These are phyloP conservation scores for Ochlodes sylvanus DNA, from an alignment of 2,888 invertebrate species.

Conservation along the genomic window DNA sequence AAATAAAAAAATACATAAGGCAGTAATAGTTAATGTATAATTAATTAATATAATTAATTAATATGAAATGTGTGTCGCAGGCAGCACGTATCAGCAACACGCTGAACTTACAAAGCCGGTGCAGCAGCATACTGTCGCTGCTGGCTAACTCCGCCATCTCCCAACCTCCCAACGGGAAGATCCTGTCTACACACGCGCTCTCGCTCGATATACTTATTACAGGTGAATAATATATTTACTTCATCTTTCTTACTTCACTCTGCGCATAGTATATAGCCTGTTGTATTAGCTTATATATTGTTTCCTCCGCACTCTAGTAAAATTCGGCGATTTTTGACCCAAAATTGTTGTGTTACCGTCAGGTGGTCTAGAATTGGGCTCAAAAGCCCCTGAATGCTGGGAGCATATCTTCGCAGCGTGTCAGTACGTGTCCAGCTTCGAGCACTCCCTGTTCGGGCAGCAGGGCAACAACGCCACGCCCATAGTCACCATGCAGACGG, in stretches of 20 bases:
- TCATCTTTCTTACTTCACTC: too few species aligned
- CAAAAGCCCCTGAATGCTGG: slow-evolving; percentile 97
- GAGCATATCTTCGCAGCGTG: slow-evolving; percentile 97
- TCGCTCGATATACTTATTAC: slow-evolving; percentile 96
- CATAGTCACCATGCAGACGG: slow-evolving; percentile 87
- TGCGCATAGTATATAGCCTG: too few species aligned
- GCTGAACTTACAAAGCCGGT: slow-evolving; percentile 94
- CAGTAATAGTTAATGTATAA: too few species aligned
- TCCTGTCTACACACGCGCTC: slow-evolving; percentile 95
- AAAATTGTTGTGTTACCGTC: background rate
- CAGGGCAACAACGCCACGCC: slow-evolving; percentile 89
- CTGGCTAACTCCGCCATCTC: slow-evolving; percentile 96
- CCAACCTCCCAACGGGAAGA: slow-evolving; percentile 89
- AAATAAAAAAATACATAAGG: too few species aligned
- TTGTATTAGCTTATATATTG: too few species aligned
- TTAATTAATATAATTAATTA: too few species aligned
- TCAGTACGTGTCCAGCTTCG: slow-evolving; percentile 95
- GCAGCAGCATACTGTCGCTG: slow-evolving; percentile 94
- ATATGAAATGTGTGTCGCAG: slow-evolving; percentile 57
- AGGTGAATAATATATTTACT: slow-evolving; percentile 58
- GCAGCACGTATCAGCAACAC: slow-evolving; percentile 96
- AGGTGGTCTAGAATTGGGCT: slow-evolving; percentile 95
- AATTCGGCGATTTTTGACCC: background rate
- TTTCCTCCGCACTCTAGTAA: background rate
- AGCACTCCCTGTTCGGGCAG: slow-evolving; percentile 95